Evolutionary conservation across 64 coral and sea anemone species (phyloP), one percentile per base, ranked within the genome.

Genomic region (Actinia tenebrosa): DNA sequence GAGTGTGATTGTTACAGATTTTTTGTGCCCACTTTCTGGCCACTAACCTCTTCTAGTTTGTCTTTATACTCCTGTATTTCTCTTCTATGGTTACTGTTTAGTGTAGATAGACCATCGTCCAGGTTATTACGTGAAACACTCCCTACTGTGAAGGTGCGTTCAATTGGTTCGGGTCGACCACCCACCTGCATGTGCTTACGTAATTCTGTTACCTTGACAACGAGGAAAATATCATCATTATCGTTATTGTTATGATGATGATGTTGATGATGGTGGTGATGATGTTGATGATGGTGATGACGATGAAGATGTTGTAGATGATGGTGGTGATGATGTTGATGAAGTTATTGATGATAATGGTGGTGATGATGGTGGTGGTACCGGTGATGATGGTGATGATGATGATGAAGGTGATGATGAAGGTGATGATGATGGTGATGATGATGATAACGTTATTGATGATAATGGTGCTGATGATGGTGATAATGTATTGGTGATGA

Each of bases 91-190:
- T 45, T 18, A 16, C n/a, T 42, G 54, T 45, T 10, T 66, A 37
- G 4, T 86, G 25, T 63, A 44, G 42, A 37, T 45, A 37, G 7
- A 0, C 44, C 61, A 66, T 25, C 20, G 82, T 45, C 3, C 62
- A 44, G 16, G 15, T 44, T 44, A 52, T 89, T 78, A 60, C 88
- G 14, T 66, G 64, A 52, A 16, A 61, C 8, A 84, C 44, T 84
- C 84, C 75, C 53, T 71, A 72, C 64, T 77, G 83, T 9, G 77
- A 84, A n/a, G 56, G 80, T 42, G 56, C 84, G 14, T 72, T 10
- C 54, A 37, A 53, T 84, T 68, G 80, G n/a, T 89, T 82, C 71
- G 17, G 80, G n/a, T 56, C 80, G 7, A 71, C 54, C 13, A 63
- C 87, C 44, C 2, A 75, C 26, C 69, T 27, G n/a, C 69, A 75